Evolutionary conservation across 1,140 invertebrate species (phyloP).

Genomic region (Alviniconcha marisindica): DNA sequence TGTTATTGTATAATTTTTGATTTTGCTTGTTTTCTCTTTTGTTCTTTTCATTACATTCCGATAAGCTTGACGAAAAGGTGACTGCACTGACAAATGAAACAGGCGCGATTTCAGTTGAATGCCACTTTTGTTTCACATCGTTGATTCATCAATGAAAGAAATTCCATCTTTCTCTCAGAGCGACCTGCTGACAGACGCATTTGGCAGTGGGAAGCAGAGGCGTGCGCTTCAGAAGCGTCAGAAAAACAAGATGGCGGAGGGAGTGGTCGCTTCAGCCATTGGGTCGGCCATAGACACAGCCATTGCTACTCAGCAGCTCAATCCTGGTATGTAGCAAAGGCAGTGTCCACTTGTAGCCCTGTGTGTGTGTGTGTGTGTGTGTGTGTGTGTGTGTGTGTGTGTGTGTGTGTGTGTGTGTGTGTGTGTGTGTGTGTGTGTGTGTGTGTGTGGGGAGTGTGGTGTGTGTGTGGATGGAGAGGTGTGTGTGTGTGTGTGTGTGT

Average conservation of each 20-base stretch:
- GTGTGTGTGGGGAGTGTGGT: not conserved
- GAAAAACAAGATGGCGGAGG: conserved; percentile 19
- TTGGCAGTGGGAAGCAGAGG: conserved; percentile 39
- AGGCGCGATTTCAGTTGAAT: no score
- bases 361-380: conserved; percentile 14
- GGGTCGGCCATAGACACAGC: conserved; percentile 19
- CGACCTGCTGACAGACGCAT: conserved; percentile 31
- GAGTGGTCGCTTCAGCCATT: conserved; percentile 11
- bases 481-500: not conserved
- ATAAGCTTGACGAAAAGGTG: no score
- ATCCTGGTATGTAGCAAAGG: not conserved
- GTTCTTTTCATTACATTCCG: no score
- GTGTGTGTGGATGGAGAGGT: not conserved
- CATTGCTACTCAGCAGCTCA: not conserved
- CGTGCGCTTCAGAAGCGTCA: conserved; percentile 12
- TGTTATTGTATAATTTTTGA: no score
- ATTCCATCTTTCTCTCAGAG: no score
- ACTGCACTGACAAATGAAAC: no score
- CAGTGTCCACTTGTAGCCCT: not conserved
- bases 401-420: conserved; percentile 7
- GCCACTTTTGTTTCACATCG: no score
- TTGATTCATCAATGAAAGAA: no score
- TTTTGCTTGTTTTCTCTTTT: no score
- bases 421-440: not conserved
- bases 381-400: not conserved